Evolutionary conservation across 2,113 vertebrate genomes (phyloP).

Genomic region (western clawed frog (Xenopus tropicalis)): UCB_Xtro_10.0 CM004444.2:114622001-114622500

Average conservation of each 20-base stretch:
- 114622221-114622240: slow-evolving; percentile 97
- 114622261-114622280: slow-evolving; percentile 95
- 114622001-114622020: not conserved
- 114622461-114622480: too few species aligned
- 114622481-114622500: too few species aligned
- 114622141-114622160: slow-evolving; percentile 97
- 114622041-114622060: too few species aligned
- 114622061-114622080: too few species aligned
- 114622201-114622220: slow-evolving; percentile 94
- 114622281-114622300: slow-evolving; percentile 95
- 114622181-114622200: slow-evolving; percentile 97
- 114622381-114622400: too few species aligned
- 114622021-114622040: not conserved
- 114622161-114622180: slow-evolving; percentile 94
- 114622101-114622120: slow-evolving; percentile 95
- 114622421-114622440: too few species aligned
- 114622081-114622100: slow-evolving; percentile 50
- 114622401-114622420: too few species aligned
- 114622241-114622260: slow-evolving; percentile 91
- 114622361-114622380: too few species aligned
- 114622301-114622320: slow-evolving; percentile 91
- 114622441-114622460: too few species aligned
- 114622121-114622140: slow-evolving; percentile 96
- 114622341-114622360: too few species aligned
- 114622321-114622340: not conserved